Conservation (phyloP, 2,113 vertebrate genomes). For the Choloepus hoffmanni region DNA sequence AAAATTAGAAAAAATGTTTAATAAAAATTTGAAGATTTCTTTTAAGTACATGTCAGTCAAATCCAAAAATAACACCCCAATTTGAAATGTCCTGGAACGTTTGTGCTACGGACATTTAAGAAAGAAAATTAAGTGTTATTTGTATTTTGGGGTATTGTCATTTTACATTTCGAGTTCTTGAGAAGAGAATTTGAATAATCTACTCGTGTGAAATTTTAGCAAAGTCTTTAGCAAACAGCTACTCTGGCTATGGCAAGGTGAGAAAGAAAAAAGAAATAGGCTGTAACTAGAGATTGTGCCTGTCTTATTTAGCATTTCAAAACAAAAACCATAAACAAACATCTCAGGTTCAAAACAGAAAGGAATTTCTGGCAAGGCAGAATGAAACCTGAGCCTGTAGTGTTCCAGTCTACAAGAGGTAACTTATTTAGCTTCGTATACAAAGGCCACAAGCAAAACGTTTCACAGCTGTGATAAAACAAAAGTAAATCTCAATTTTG, state of each 20-base stretch:
- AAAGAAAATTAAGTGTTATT: slow-evolving; percentile 43
- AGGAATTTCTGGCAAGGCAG: slow-evolving; percentile 79
- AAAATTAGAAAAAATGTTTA: slow-evolving; percentile 22
- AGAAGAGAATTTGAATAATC: neutral
- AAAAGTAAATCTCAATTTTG: neutral
- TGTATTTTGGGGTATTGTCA: slow-evolving; percentile 40
- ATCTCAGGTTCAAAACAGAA: slow-evolving; percentile 82
- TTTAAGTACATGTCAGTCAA: neutral
- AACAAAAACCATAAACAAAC: slow-evolving; percentile 83
- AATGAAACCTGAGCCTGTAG: slow-evolving; percentile 70
- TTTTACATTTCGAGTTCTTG: slow-evolving; percentile 55
- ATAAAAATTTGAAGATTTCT: slow-evolving; percentile 51
- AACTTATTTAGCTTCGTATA: slow-evolving; percentile 71
- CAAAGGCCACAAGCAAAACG: slow-evolving; percentile 48
- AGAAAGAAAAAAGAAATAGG: neutral
- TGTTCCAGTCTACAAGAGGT: slow-evolving; percentile 55
- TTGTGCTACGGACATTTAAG: neutral
- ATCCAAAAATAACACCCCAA: neutral
- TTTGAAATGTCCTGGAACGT: neutral
- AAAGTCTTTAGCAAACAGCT: neutral
- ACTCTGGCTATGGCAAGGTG: neutral
- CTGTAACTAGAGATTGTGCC: slow-evolving; percentile 65
- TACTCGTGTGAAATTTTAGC: slow-evolving; percentile 45
- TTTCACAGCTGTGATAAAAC: slow-evolving; percentile 61
- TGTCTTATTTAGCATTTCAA: slow-evolving; percentile 79